phyloP scores from a whole-genome alignment of 2,797 vertebrate genomes.

The Enteromius argenteus region DNA sequence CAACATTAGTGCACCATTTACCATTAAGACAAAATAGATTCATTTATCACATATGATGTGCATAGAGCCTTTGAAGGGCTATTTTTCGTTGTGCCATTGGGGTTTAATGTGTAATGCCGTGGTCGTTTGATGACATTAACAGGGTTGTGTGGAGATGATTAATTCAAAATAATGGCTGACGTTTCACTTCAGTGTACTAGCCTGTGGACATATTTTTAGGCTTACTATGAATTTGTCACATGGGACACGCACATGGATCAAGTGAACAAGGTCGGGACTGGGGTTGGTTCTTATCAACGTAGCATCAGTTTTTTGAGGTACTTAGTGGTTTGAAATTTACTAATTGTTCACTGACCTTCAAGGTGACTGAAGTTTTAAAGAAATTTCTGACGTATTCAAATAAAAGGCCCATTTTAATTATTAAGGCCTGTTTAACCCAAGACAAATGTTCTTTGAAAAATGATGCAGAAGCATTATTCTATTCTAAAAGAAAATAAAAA shows the following conservation, averaged over 20 bases:
- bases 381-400: background rate
- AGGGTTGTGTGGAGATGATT: constrained; percentile 31
- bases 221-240: constrained; percentile 16
- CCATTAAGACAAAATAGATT: constrained; percentile 74
- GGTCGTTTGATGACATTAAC: constrained; percentile 14
- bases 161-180: constrained; percentile 19
- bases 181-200: constrained; percentile 5
- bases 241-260: background rate
- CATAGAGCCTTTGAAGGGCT: constrained; percentile 55
- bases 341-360: constrained; percentile 3
- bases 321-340: background rate
- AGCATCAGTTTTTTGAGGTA: background rate
- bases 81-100: constrained; percentile 63
- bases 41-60: constrained; percentile 57
- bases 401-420: background rate
- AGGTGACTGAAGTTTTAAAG: background rate
- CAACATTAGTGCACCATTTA: constrained; percentile 69
- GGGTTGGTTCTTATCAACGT: background rate
- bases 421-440: background rate
- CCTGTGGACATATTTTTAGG: constrained; percentile 17
- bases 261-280: background rate
- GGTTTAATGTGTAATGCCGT: constrained; percentile 45
- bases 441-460: background rate
- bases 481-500: too few relatives aligned
- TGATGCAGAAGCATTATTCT: background rate